These are phyloP conservation scores for Cotesia glomerata DNA, from an alignment of 1,140 invertebrate genomes.

Conservation along the genomic window DNA sequence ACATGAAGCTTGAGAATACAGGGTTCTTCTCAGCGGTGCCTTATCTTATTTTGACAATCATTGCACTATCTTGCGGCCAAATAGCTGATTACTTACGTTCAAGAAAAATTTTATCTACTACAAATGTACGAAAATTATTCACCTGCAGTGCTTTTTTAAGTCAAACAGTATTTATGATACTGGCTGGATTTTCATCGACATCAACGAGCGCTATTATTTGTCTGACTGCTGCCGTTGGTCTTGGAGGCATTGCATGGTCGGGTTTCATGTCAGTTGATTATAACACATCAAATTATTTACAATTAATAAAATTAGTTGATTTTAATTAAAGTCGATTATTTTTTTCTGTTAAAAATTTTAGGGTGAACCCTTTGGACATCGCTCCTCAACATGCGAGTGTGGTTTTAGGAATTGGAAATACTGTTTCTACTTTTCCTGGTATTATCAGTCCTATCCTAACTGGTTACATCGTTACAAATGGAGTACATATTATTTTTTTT, in stretches of 20 bases:
- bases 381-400: slow-evolving; percentile 83
- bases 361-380: slow-evolving; percentile 87
- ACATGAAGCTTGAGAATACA: slow-evolving; percentile 75
- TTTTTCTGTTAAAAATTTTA: slow-evolving; percentile 53
- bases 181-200: slow-evolving; percentile 73
- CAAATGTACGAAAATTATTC: slow-evolving; percentile 75
- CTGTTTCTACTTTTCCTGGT: slow-evolving; percentile 85
- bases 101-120: slow-evolving; percentile 72
- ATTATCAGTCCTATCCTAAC: slow-evolving; percentile 83
- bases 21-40: slow-evolving; percentile 84
- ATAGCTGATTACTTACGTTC: slow-evolving; percentile 79
- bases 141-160: slow-evolving; percentile 80
- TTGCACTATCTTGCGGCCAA: slow-evolving; percentile 78
- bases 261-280: slow-evolving; percentile 73
- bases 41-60: slow-evolving; percentile 83
- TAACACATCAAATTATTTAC: too few species aligned
- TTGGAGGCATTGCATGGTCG: slow-evolving; percentile 88
- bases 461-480: slow-evolving; percentile 76
- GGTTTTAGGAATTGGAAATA: slow-evolving; percentile 88
- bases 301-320: too few species aligned
- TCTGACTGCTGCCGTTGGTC: slow-evolving; percentile 83
- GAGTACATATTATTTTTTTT: slow-evolving; percentile 58
- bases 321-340: neutral
- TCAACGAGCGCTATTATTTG: slow-evolving; percentile 73
- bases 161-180: slow-evolving; percentile 85